These are phyloP conservation scores for Cryptus viduatorius DNA, from an alignment of 2,888 invertebrate species.

Conservation along the genomic window DNA sequence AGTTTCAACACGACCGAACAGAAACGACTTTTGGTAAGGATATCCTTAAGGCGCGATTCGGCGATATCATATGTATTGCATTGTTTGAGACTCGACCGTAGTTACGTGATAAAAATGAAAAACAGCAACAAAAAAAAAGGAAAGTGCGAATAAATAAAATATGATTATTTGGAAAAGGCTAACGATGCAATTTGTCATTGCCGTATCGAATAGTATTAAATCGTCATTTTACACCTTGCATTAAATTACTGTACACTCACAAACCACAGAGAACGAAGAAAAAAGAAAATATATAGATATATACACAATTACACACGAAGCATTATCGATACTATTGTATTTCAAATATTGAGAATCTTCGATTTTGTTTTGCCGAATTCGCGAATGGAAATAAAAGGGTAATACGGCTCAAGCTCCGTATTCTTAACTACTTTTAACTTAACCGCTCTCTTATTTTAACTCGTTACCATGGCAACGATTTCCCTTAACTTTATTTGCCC, in stretches of 20 bases:
- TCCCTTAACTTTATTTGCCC: too few species aligned
- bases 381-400: neutral
- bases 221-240: slow-evolving; percentile 59
- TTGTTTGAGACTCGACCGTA: neutral
- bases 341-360: slow-evolving; percentile 49
- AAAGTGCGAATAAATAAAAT: slow-evolving; percentile 28
- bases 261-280: neutral
- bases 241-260: slow-evolving; percentile 56
- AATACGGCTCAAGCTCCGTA: too few species aligned
- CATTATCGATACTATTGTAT: slow-evolving; percentile 51
- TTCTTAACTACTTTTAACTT: too few species aligned
- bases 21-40: too few species aligned
- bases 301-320: slow-evolving; percentile 18
- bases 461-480: too few species aligned
- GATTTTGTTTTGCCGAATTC: slow-evolving; percentile 9
- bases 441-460: too few species aligned
- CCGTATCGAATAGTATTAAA: slow-evolving; percentile 52
- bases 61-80: slow-evolving; percentile 29
- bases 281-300: neutral
- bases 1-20: too few species aligned
- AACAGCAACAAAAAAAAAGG: slow-evolving; percentile 1
- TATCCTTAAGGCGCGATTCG: slow-evolving; percentile 19
- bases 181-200: slow-evolving; percentile 40
- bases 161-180: slow-evolving; percentile 9
- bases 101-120: neutral